A percentile compares a stretch with the other conserved stretches of the same genome.
Evolutionary conservation across 2,113 vertebrate species (phyloP).

Genomic region (Zosterops lateralis): DNA sequence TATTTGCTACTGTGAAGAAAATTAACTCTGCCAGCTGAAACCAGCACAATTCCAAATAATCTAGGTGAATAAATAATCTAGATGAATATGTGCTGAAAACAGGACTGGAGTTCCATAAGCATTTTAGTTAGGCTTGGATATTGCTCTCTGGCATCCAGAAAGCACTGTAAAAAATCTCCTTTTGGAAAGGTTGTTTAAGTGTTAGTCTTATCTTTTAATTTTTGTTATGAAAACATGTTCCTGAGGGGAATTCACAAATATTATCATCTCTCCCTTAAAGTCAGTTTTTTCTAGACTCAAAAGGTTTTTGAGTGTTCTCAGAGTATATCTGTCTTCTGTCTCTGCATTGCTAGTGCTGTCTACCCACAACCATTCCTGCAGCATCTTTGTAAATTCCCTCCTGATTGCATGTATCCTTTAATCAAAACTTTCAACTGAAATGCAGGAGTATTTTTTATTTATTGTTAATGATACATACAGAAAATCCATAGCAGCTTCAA

Average conservation of each 20-base stretch:
- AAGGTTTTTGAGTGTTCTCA: neutral
- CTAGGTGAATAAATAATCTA: neutral
- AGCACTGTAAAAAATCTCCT: neutral
- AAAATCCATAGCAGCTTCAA: neutral
- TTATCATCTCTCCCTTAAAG: accelerated
- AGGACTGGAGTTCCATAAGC: neutral
- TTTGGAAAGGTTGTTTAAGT: neutral
- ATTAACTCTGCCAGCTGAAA: neutral
- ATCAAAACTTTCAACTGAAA: neutral
- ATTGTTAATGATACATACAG: neutral
- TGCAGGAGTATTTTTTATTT: neutral
- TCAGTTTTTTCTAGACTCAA: neutral
- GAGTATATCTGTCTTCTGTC: neutral
- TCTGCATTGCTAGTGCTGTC: accelerated
- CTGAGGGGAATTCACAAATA: neutral
- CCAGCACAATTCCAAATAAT: neutral
- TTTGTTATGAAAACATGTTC: neutral
- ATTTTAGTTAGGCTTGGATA: neutral
- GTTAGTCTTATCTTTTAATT: neutral
- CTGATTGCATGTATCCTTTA: neutral
- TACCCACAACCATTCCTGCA: neutral
- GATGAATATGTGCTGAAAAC: neutral
- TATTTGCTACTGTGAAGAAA: neutral
- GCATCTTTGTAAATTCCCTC: neutral
- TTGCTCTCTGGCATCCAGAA: neutral